Conservation (phyloP, 2,797 vertebrate species). For the Peromyscus aztecus region DNA sequence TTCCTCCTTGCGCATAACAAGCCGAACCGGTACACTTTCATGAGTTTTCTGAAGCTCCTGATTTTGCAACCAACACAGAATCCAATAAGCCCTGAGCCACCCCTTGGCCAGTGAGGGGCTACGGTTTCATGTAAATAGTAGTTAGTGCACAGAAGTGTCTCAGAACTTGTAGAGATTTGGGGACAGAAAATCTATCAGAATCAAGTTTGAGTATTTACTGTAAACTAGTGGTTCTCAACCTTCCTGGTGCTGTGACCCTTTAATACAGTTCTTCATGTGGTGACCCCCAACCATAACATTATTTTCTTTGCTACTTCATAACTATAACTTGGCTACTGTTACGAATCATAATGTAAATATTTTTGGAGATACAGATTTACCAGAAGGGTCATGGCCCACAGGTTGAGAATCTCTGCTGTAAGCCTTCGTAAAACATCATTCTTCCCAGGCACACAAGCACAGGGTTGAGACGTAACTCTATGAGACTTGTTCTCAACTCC, state of each 20-base stretch:
- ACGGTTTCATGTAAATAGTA: neutral
- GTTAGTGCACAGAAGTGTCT: neutral
- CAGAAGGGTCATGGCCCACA: neutral
- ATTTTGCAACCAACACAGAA: constrained; percentile 6
- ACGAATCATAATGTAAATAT: too few relatives aligned
- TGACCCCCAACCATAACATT: neutral
- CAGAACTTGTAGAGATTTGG: constrained; percentile 31
- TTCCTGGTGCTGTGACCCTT: neutral
- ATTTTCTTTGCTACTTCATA: neutral
- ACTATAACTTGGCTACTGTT: neutral
- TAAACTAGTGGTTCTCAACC: neutral
- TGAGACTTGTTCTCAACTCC: neutral
- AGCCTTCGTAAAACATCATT: neutral
- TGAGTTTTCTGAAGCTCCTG: neutral
- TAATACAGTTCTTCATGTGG: neutral
- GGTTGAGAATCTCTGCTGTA: neutral
- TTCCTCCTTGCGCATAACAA: neutral
- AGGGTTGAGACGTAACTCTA: constrained; percentile 9
- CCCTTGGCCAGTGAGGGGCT: neutral
- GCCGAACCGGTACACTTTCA: neutral
- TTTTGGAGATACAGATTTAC: neutral
- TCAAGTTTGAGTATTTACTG: neutral
- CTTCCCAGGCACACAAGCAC: neutral
- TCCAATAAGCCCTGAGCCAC: neutral
- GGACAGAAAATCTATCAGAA: constrained; percentile 27